These are phyloP conservation scores for Neoarius graeffei DNA, from an alignment of 2,113 vertebrate genomes.

Conservation along the genomic window DNA sequence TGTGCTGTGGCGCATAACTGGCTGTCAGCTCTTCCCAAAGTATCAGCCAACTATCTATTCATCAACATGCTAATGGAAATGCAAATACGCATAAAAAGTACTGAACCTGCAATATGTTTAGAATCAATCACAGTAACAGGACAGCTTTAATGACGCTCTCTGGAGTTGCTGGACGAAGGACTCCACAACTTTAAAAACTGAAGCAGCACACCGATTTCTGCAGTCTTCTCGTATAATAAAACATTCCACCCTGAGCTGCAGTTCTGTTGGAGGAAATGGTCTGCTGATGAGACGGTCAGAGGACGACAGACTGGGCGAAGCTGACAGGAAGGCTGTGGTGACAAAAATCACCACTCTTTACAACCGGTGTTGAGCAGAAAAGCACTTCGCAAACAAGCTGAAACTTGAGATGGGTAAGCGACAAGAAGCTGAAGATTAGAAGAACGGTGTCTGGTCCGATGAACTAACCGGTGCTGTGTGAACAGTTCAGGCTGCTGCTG, in stretches of 20 bases:
- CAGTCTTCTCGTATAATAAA: not conserved
- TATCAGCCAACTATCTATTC: not conserved
- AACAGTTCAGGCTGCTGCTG: not conserved
- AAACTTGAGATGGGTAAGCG: not conserved
- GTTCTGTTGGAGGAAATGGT: not conserved
- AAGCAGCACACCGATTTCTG: not conserved
- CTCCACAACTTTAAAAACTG: not conserved
- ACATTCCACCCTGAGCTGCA: not conserved
- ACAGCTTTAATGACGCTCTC: not conserved
- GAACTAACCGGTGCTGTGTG: too few relatives aligned
- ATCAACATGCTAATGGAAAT: not conserved
- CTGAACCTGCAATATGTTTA: not conserved
- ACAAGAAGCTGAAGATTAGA: not conserved
- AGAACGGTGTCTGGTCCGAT: not conserved
- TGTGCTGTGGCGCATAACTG: not conserved
- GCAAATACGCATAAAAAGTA: not conserved
- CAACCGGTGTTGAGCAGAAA: not conserved
- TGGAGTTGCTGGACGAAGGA: not conserved
- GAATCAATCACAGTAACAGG: not conserved
- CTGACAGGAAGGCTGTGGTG: not conserved
- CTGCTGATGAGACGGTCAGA: not conserved
- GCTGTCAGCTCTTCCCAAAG: not conserved
- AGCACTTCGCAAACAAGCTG: not conserved
- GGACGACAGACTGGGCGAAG: not conserved
- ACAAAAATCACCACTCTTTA: not conserved